Evolutionary conservation across 2,888 invertebrate genomes (phyloP), one percentile per base, ranked within the genome.

Genomic region (Halocaridina rubra): DNA sequence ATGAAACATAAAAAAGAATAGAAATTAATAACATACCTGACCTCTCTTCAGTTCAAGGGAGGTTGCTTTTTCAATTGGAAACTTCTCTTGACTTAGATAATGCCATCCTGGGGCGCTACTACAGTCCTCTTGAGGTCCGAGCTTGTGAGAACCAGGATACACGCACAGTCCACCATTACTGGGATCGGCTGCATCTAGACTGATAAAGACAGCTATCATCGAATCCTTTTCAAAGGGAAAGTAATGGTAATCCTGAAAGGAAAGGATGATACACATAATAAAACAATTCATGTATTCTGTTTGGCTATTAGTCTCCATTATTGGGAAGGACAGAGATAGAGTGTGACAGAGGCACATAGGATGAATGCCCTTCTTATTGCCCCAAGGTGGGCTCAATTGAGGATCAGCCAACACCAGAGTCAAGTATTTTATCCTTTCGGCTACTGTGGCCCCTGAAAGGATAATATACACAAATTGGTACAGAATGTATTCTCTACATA

Each of bases 141-240:
- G 90, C 86, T 92, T 92, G 89, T 93, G 93, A 19, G 93, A 93
- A 0, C 93, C 93, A 0, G 93, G 93, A 89, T 93, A 93, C 19
- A 93, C 92, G 71, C 92, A 92, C 39, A 93, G 90, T 0, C 93
- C 93, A 0, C 93, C 93, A 86, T 93, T 93, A 82, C 92, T 92
- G 0, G 93, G 92, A 10, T 91, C 91, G 0, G 93, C 92, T 57
- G 92, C 93, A 84, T 93, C 93, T 81, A 93, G 89, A 89, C 93
- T 93, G 2, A 93, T 90, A 88, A 93, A 93, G 0, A 93, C 92
- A 0, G 93, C 93, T 13, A 93, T 91, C 92, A 93, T 92, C 0
- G 93, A 92, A 89, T 93, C 92, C 0, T 93, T 92, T 88, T 93
- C 91, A 89, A 92, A 92, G 0, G 93, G 93, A 89, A 93, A 93